Evolutionary conservation across 2,888 invertebrate species (phyloP), one percentile per base, ranked within the genome.

Genomic region (Leptopilina myrica): DNA sequence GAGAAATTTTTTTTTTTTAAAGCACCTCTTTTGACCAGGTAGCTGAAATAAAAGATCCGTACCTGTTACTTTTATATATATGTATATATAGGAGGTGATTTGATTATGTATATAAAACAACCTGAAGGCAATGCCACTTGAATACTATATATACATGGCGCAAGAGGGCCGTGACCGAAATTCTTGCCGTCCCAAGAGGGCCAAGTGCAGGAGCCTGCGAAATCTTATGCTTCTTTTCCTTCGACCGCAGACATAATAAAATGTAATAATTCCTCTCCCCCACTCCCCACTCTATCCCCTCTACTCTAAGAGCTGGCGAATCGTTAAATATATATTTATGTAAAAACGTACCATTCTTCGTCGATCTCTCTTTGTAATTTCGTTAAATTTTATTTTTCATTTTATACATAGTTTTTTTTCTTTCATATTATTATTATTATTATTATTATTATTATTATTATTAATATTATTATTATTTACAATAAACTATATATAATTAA

Each of bases 81-180:
- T 20, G 3, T 20, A n/a, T 26, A 26, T 53, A 53, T 73, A 33
- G 33, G 5, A 33, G 33, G 33, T 33, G 33, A 33, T 33, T 33
- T 33, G 33, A 33, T 33, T 33, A 33, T 33, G 56, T 6, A 33
- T 56, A 73, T 73, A 73, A 73, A 73, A 56, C 14, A 15, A 49
- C 9, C 49, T 53, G 56, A 33, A 56, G 40, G 73, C 73, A 73
- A 73, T 73, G 73, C 73, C 73, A 73, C 53, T 33, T 33, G 73
- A 56, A 53, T 56, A 73, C 12, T 49, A 12, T 49, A 49, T 49
- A 49, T 49, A 49, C 2, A 49, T 75, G 80, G 78, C 65, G 77
- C 76, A 76, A 79, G 77, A 86, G 86, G 89, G 85, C 91, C 91
- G 86, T 91, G 91, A 91, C 91, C 91, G 90, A 91, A 91, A 90